Percentiles rank a stretch among this genome's conserved stretches.
phyloP scores from a whole-genome alignment of 2,113 vertebrate genomes.

The Ramphastos sulfuratus region DNA sequence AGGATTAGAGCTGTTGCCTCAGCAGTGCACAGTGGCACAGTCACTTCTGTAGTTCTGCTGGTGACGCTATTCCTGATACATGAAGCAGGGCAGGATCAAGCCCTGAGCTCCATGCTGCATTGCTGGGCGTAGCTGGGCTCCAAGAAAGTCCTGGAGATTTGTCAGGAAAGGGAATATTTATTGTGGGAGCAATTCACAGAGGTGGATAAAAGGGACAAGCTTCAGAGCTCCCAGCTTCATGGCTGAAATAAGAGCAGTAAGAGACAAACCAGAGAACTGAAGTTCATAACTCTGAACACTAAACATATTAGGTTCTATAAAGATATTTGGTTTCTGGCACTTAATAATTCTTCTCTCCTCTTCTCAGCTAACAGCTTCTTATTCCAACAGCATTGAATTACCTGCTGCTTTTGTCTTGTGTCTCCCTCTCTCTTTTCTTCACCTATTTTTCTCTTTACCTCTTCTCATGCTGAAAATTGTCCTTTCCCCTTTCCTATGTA shows the following conservation, averaged over 20 bases:
- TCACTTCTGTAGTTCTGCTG: too few relatives aligned
- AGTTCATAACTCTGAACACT: conserved; percentile 13
- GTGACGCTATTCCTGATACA: too few relatives aligned
- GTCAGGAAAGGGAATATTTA: neutral
- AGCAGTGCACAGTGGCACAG: too few relatives aligned
- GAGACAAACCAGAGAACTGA: neutral
- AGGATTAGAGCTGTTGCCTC: too few relatives aligned
- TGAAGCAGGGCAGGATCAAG: too few relatives aligned
- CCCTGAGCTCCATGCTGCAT: too few relatives aligned
- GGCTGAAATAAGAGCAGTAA: conserved; percentile 4
- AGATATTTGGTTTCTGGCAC: neutral
- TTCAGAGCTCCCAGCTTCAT: neutral
- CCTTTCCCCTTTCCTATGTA: neutral
- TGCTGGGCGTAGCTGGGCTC: too few relatives aligned
- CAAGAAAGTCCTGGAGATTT: neutral
- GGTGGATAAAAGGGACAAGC: conserved; percentile 22
- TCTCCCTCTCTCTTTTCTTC: neutral
- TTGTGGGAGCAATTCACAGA: conserved; percentile 6
- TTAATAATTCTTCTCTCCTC: conserved; percentile 41
- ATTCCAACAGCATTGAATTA: conserved; percentile 40
- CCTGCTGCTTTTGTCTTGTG: neutral
- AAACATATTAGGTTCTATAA: neutral
- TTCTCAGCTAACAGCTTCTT: conserved; percentile 25
- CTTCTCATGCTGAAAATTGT: neutral
- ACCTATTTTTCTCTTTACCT: neutral